Base-by-base conservation (phyloP, 2,888 invertebrate genomes). In the Sinohyriopsis cumingii region DNA sequence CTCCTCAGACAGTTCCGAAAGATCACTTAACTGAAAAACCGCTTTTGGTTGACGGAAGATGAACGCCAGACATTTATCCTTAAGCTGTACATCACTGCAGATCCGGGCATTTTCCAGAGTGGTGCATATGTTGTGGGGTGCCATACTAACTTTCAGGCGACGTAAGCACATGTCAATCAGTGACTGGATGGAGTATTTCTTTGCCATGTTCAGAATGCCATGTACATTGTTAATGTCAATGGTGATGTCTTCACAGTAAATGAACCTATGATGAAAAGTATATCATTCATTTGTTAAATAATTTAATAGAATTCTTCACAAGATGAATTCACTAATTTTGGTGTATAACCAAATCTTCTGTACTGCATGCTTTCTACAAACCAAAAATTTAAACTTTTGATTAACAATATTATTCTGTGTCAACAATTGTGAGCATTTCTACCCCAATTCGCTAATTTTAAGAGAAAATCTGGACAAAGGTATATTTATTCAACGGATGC, bases 81-180 rank as follows among this genome's bases (percentile, higher is more conserved):
- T 68, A 12, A 82, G 67, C n/a, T 77, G 68, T 7, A 57, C 33
- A 53, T 77, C 76, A 25, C 73, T 77, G 61, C 71, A 81, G 19
- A 68, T 63, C 60, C 78, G 70, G 0, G 80, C 78, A 25, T 72
- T 73, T 59, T 77, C 76, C 57, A 81, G 71, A 18, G 81, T 72
- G 2, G 63, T 62, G 56, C 80, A 81, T 1, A 74, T 76, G 65
- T 79, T 82, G 24, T 67, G 66, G 15, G 73, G 65, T 22, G 63
- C 67, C 71, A 82, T 76, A 54, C 75, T 68, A 45, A 60, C 69
- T 65, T 79, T 77, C 20, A 82, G 67, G 12, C 62, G 68, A 54
- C 76, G 71, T 12, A 76, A 64, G 61, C 82, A 82, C 65, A 72
- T 78, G 56, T 76, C 69, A 53, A 75, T 76, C 57, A 82, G 65